Conservation (phyloP, 2,797 vertebrate species). For the Erpetoichthys calabaricus region DNA sequence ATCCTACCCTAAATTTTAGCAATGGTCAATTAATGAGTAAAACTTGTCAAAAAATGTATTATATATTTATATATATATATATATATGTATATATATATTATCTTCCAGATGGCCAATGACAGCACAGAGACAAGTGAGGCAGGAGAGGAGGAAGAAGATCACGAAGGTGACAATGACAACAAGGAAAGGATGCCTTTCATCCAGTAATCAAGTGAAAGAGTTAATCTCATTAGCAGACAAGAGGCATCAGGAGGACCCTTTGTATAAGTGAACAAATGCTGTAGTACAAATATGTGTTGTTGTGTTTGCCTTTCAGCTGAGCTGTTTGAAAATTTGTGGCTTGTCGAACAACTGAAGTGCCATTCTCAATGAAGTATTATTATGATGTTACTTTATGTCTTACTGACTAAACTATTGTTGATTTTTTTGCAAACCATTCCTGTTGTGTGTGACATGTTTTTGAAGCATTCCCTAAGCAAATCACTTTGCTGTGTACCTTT, state of each 20-base stretch:
- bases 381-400: constrained; percentile 35
- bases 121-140: constrained; percentile 98
- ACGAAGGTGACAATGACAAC: constrained; percentile 86
- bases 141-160: constrained; percentile 93
- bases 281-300: constrained; percentile 61
- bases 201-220: constrained; percentile 52
- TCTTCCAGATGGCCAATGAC: constrained; percentile 84
- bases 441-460: constrained; percentile 1
- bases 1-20: too few relatives aligned
- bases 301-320: constrained; percentile 60
- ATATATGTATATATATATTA: neutral
- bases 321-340: constrained; percentile 53
- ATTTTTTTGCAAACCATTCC: constrained; percentile 14
- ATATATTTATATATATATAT: neutral
- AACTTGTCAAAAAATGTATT: neutral
- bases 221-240: constrained; percentile 3
- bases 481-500: constrained; percentile 2
- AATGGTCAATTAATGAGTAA: too few relatives aligned
- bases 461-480: constrained; percentile 1
- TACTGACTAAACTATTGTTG: constrained; percentile 16
- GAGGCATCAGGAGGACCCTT: constrained; percentile 17
- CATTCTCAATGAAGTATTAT: constrained; percentile 57
- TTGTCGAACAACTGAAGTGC: constrained; percentile 50
- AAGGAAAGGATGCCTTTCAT: constrained; percentile 98
- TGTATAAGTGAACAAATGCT: constrained; percentile 57